phyloP scores from a whole-genome alignment of 92 coral and sea anemone species.

The Metridium senile region DNA sequence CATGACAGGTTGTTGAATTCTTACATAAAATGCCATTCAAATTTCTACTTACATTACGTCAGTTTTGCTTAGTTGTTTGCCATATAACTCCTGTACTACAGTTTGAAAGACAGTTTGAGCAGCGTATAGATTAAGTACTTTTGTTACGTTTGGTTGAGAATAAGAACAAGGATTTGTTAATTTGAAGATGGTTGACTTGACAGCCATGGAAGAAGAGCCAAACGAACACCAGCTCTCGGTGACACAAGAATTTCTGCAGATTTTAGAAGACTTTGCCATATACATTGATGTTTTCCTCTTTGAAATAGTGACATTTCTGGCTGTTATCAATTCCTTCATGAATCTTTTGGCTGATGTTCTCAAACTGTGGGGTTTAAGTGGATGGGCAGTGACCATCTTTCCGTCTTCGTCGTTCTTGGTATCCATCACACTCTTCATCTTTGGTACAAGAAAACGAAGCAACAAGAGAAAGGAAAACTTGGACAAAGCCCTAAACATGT shows the following conservation, averaged over 20 bases:
- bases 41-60: not conserved
- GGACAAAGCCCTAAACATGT: slow-evolving; percentile 63
- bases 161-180: too few species aligned
- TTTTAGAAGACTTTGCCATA: slow-evolving; percentile 78
- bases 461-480: slow-evolving; percentile 44
- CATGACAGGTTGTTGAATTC: not conserved
- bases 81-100: too few species aligned
- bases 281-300: slow-evolving; percentile 82
- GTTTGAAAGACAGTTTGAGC: too few species aligned
- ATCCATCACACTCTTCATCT: slow-evolving; percentile 66
- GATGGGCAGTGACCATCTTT: slow-evolving; percentile 81
- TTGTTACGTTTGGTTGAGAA: too few species aligned
- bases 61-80: too few species aligned
- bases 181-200: too few species aligned
- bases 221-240: slow-evolving; percentile 50
- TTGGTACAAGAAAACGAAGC: slow-evolving; percentile 76
- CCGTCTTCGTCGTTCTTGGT: slow-evolving; percentile 71
- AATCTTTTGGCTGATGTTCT: slow-evolving; percentile 70
- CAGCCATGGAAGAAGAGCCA: too few species aligned
- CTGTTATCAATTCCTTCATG: slow-evolving; percentile 75
- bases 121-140: too few species aligned
- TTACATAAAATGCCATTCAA: not conserved
- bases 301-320: slow-evolving; percentile 81
- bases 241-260: slow-evolving; percentile 73
- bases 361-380: slow-evolving; percentile 64